A percentile compares a stretch with the other conserved stretches of the same genome.
These are phyloP conservation scores for Neoarius graeffei DNA, from an alignment of 2,113 vertebrate genomes.

Conservation along the genomic window DNA sequence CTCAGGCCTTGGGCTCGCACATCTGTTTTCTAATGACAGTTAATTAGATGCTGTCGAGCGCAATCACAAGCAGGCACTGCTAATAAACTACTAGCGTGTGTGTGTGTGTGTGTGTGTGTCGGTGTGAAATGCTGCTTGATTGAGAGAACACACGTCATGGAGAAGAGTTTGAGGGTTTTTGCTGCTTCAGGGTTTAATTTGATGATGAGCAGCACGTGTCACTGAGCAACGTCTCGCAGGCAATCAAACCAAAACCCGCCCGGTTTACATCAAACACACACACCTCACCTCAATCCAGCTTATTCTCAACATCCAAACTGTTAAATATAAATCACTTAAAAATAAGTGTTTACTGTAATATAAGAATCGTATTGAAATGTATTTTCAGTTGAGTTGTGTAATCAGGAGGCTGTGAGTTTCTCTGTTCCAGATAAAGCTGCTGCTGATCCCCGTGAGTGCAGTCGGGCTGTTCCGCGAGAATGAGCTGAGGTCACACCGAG, in stretches of 20 bases:
- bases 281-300: no score
- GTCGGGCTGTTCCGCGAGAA: neutral
- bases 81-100: constrained; percentile 69
- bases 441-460: no score
- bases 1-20: constrained; percentile 77
- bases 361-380: no score
- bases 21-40: constrained; percentile 93
- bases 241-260: neutral
- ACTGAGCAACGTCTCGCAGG: neutral
- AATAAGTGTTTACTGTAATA: no score
- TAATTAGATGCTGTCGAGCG: constrained; percentile 91
- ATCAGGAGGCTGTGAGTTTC: no score
- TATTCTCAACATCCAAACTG: no score
- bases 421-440: no score
- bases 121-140: constrained; percentile 44
- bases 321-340: neutral
- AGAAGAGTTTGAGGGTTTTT: constrained; percentile 19
- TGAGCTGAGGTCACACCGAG: neutral
- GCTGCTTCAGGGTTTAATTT: constrained; percentile 26
- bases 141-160: constrained; percentile 33
- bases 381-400: no score
- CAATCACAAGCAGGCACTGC: constrained; percentile 83
- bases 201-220: neutral
- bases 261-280: neutral
- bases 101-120: constrained; percentile 45